phyloP scores from a whole-genome alignment of 2,797 vertebrate species.

The Hippocampus kuda region DNA sequence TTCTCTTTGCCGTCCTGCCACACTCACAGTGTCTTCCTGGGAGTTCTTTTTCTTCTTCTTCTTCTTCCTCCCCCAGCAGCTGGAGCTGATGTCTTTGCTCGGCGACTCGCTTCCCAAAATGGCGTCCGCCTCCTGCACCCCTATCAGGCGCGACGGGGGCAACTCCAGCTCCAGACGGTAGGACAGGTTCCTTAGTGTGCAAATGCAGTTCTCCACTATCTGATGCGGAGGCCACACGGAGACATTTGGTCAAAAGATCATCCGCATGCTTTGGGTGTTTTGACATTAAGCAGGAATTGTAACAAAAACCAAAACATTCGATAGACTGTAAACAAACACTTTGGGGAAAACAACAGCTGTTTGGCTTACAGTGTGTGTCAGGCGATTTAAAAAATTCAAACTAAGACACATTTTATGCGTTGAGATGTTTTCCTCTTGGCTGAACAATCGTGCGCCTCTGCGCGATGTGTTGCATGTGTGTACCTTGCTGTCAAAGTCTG shows the following conservation, averaged over 20 bases:
- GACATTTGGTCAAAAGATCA: neutral
- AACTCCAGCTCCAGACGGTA: slow-evolving; percentile 94
- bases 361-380: neutral
- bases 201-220: slow-evolving; percentile 99
- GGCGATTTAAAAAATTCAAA: slow-evolving; percentile 22
- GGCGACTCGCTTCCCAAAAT: slow-evolving; percentile 81
- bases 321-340: too few relatives aligned
- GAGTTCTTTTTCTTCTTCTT: slow-evolving; percentile 88
- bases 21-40: slow-evolving; percentile 83
- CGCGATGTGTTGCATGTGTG: slow-evolving; percentile 5
- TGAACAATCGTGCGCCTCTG: slow-evolving; percentile 4
- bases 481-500: slow-evolving; percentile 98
- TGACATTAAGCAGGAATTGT: too few relatives aligned
- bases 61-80: slow-evolving; percentile 95
- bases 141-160: slow-evolving; percentile 77
- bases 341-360: neutral
- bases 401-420: slow-evolving; percentile 13
- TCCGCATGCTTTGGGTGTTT: too few relatives aligned
- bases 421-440: slow-evolving; percentile 32
- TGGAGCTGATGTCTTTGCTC: slow-evolving; percentile 84
- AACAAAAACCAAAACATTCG: too few relatives aligned
- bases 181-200: slow-evolving; percentile 92
- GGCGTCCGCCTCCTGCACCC: slow-evolving; percentile 81
- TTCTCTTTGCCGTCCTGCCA: neutral
- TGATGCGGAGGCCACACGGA: slow-evolving; percentile 40